Conservation (phyloP, 2,888 invertebrate species). For the Aphidoletes aphidimyza region DNA sequence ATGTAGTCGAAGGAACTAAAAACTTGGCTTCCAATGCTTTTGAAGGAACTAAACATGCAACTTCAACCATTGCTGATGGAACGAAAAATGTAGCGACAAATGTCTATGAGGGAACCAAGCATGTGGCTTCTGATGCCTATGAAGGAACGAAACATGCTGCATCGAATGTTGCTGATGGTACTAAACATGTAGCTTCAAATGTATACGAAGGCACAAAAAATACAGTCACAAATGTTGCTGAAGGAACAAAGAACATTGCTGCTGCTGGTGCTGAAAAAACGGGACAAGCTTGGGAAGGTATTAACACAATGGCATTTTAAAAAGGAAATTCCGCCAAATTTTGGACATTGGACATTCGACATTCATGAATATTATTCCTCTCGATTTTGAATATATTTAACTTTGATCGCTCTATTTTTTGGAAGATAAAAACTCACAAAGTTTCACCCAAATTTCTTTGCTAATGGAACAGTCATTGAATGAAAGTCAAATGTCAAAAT, state of each 20-base stretch:
- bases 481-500: no score
- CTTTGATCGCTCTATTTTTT: no score
- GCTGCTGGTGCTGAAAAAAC: constrained; percentile 21
- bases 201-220: neutral
- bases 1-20: no score
- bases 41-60: no score
- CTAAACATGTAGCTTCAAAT: neutral
- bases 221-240: neutral
- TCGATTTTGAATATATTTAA: no score
- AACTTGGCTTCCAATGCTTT: no score
- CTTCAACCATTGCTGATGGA: neutral
- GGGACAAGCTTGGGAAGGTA: constrained; percentile 60
- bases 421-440: no score
- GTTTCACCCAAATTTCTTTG: no score
- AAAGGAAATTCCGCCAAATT: no score
- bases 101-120: neutral
- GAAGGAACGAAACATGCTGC: neutral
- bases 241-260: neutral
- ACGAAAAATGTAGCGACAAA: neutral
- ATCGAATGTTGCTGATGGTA: neutral
- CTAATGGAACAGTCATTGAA: no score
- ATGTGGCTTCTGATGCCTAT: neutral
- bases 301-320: constrained; percentile 63
- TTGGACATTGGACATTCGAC: neutral
- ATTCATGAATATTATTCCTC: no score